These are phyloP conservation scores for Lagopus leucura DNA, from an alignment of 2,113 vertebrate genomes.

Conservation along the genomic window DNA sequence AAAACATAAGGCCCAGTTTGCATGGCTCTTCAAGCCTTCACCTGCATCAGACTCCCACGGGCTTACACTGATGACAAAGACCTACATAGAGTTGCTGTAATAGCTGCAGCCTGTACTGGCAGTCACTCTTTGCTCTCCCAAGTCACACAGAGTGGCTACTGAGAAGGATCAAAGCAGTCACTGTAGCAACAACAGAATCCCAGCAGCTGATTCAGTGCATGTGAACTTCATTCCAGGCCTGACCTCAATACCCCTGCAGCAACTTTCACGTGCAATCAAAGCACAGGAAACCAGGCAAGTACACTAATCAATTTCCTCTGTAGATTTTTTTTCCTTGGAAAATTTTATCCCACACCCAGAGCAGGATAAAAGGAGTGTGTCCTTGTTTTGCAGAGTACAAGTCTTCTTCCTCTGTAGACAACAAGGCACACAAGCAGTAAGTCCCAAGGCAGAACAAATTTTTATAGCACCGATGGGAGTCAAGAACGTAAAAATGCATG, in stretches of 20 bases:
- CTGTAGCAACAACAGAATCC: conserved; percentile 41
- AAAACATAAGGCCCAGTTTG: neutral
- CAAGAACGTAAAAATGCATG: neutral
- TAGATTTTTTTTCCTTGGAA: neutral
- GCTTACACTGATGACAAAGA: neutral
- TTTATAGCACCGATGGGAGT: neutral
- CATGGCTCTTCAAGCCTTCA: neutral
- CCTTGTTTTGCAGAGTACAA: neutral
- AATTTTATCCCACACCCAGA: neutral
- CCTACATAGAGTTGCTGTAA: neutral
- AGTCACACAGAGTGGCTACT: neutral
- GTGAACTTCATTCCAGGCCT: neutral
- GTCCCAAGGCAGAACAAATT: neutral
- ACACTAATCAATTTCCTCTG: neutral
- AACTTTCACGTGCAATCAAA: neutral
- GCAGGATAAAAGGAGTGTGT: neutral
- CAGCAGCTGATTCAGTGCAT: conserved; percentile 25
- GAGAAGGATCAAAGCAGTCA: conserved; percentile 57
- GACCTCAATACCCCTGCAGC: neutral
- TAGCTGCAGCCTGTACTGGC: neutral
- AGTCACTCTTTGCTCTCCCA: neutral
- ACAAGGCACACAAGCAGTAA: neutral
- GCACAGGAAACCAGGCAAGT: neutral
- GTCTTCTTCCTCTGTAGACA: neutral
- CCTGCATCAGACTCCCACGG: neutral